Evolutionary conservation across 1,140 invertebrate species (phyloP).

Genomic region (Cyclina sinensis): DNA sequence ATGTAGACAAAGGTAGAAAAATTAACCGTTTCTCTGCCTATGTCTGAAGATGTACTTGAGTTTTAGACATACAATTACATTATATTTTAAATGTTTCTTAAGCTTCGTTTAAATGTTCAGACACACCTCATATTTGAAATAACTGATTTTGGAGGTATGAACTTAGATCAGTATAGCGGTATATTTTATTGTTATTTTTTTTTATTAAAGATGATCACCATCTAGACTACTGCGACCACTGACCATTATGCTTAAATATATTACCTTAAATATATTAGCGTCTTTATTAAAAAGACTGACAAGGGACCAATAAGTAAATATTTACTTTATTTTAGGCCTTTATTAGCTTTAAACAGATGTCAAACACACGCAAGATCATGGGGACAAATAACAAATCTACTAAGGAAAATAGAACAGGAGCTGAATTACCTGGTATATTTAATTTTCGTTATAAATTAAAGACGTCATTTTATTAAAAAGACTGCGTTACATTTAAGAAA

Average conservation of each 20-base stretch:
- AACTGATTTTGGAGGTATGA: neutral
- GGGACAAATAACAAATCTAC: neutral
- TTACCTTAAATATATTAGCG: no score
- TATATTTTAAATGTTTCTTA: neutral
- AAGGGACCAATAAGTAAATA: neutral
- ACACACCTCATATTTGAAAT: neutral
- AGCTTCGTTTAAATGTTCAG: neutral
- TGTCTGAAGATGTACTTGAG: no score
- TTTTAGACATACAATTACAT: neutral
- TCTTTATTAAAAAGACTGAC: no score
- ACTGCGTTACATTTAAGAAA: neutral
- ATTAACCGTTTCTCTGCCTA: no score
- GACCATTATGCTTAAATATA: no score
- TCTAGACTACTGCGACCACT: no score
- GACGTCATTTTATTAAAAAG: no score
- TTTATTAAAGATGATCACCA: neutral
- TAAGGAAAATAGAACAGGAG: slow-evolving; percentile 8
- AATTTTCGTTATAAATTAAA: no score
- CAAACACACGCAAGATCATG: neutral
- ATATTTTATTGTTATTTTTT: neutral
- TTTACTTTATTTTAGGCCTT: neutral
- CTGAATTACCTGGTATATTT: neutral
- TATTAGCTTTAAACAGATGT: neutral
- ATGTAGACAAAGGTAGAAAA: no score
- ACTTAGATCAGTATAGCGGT: neutral